These are phyloP conservation scores for Diachrysia chrysitis DNA, from an alignment of 2,888 invertebrate genomes.

Conservation along the genomic window DNA sequence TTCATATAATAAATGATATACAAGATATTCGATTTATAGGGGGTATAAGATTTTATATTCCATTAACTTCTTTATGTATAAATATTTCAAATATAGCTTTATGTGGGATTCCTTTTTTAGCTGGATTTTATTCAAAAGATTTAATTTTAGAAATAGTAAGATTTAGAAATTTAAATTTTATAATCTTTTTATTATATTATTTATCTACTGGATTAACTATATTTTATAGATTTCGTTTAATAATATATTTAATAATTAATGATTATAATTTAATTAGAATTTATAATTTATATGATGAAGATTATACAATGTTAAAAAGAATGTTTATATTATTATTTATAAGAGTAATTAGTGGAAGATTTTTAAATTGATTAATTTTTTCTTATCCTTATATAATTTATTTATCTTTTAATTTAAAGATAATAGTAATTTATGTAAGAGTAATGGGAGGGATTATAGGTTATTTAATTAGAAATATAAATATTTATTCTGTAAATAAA, in stretches of 20 bases:
- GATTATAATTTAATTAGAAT: constrained; percentile 83
- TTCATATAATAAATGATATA: constrained; percentile 90
- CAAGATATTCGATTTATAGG: constrained; percentile 92
- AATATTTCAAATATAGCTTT: constrained; percentile 90
- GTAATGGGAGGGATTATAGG: constrained; percentile 79
- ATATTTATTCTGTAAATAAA: constrained; percentile 80
- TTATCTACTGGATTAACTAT: constrained; percentile 89
- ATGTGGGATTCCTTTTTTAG: constrained; percentile 91
- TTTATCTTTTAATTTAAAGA: constrained; percentile 86
- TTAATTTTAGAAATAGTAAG: constrained; percentile 89
- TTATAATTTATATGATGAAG: constrained; percentile 86
- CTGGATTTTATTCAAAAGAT: constrained; percentile 91
- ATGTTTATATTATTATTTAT: constrained; percentile 86
- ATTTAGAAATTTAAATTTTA: constrained; percentile 86
- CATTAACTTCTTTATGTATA: constrained; percentile 88
- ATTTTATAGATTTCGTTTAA: constrained; percentile 88
- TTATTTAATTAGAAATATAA: constrained; percentile 80
- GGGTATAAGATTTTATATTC: constrained; percentile 81
- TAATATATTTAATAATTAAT: constrained; percentile 87
- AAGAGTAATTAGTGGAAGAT: constrained; percentile 86
- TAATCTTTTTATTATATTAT: constrained; percentile 88
- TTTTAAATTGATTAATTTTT: constrained; percentile 89
- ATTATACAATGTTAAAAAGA: constrained; percentile 83
- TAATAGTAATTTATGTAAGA: constrained; percentile 87
- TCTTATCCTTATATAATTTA: constrained; percentile 85